Evolutionary conservation across 92 coral and sea anemone genomes (phyloP).

Genomic region (Palythoa heliodiscus): DNA sequence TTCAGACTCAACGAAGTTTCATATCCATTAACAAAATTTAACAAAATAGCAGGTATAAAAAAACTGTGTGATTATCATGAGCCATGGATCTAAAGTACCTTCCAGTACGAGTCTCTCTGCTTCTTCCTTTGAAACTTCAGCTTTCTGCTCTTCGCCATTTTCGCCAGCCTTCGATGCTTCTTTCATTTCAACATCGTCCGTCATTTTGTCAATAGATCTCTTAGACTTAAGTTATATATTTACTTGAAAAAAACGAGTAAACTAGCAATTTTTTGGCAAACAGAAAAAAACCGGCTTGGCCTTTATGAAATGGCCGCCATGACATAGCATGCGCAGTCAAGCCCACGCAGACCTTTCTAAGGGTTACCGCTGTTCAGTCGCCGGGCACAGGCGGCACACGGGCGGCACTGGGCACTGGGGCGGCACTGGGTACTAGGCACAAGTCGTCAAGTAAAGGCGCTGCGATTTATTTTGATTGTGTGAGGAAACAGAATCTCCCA

Average conservation of each 20-base stretch:
- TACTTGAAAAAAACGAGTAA: slow-evolving; percentile 5
- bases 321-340: slow-evolving; percentile 62
- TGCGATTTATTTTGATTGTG: not conserved
- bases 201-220: slow-evolving; percentile 40
- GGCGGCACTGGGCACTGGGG: too few species aligned
- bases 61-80: not conserved
- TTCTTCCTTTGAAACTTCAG: slow-evolving; percentile 90
- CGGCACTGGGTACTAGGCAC: too few species aligned
- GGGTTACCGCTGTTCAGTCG: slow-evolving; percentile 27
- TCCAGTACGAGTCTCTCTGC: slow-evolving; percentile 90
- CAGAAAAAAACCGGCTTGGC: not conserved
- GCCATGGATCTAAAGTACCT: slow-evolving; percentile 55
- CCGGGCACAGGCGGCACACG: too few species aligned
- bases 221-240: not conserved
- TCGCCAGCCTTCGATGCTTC: slow-evolving; percentile 65
- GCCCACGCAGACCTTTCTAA: slow-evolving; percentile 5
- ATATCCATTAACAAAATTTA: not conserved
- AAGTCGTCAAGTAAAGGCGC: not conserved
- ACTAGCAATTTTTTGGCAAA: not conserved
- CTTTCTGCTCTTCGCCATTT: slow-evolving; percentile 69
- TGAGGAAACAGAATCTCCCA: not conserved
- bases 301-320: slow-evolving; percentile 54
- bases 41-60: not conserved
- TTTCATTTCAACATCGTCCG: slow-evolving; percentile 95
- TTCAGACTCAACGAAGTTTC: not conserved